Percentiles rank a stretch among this genome's conserved stretches.
These are phyloP conservation scores for Polia nebulosa DNA, from an alignment of 2,888 invertebrate species.

Conservation along the genomic window DNA sequence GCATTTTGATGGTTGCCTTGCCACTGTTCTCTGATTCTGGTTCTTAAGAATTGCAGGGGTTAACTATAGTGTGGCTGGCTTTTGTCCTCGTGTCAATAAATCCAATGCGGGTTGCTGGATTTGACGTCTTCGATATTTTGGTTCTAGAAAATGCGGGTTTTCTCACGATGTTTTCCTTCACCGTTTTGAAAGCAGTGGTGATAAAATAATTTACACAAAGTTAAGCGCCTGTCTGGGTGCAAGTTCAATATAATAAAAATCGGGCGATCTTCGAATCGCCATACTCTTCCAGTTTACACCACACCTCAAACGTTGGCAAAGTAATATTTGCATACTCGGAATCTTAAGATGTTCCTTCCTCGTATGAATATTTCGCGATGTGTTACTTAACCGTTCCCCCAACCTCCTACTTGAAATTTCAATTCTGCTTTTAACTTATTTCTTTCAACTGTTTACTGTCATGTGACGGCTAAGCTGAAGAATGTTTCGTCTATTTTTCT, in stretches of 20 bases:
- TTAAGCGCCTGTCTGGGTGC: too few relatives aligned
- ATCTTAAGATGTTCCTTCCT: slow-evolving; percentile 67
- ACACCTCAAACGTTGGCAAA: slow-evolving; percentile 58
- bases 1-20: not conserved
- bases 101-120: too few relatives aligned
- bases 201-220: too few relatives aligned
- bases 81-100: not conserved
- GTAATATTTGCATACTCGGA: slow-evolving; percentile 68
- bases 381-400: slow-evolving; percentile 59
- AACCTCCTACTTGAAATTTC: slow-evolving; percentile 46
- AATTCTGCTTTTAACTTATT: slow-evolving; percentile 52
- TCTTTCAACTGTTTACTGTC: slow-evolving; percentile 48
- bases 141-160: too few relatives aligned
- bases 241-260: not conserved
- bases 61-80: not conserved
- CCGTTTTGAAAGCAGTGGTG: too few relatives aligned
- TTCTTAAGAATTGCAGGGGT: not conserved
- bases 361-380: slow-evolving; percentile 68
- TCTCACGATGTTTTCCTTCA: too few relatives aligned
- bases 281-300: slow-evolving; percentile 25
- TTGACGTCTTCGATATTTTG: too few relatives aligned
- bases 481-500: slow-evolving; percentile 23
- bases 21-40: not conserved
- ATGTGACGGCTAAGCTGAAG: slow-evolving; percentile 30
- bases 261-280: slow-evolving; percentile 1